Percentiles rank a stretch among this genome's conserved stretches.
Evolutionary conservation across 37 sponge, comb jelly and placozoan genomes (phyloP).

Genomic region (Geodia barretti): DNA sequence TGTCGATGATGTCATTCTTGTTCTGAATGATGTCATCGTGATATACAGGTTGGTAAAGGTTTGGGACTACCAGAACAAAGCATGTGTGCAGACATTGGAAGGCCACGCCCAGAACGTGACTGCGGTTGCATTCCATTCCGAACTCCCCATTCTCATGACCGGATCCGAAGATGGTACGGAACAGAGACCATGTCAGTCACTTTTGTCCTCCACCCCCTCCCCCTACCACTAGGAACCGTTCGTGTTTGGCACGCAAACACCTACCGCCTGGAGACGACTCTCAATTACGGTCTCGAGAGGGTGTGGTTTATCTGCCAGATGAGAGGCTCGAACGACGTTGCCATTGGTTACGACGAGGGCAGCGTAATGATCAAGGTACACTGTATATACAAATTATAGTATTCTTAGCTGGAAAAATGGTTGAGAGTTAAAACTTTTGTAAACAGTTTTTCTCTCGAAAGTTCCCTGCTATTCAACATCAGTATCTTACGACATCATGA

Average conservation of each 20-base stretch:
- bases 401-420: no score
- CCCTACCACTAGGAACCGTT: slow-evolving; percentile 59
- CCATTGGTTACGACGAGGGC: slow-evolving; percentile 97
- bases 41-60: slow-evolving; percentile 78
- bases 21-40: not conserved
- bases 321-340: slow-evolving; percentile 85
- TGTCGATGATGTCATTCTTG: no score
- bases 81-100: slow-evolving; percentile 96
- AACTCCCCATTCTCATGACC: slow-evolving; percentile 92
- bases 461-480: no score
- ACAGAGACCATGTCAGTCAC: not conserved
- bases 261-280: slow-evolving; percentile 95
- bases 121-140: slow-evolving; percentile 91
- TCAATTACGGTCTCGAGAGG: slow-evolving; percentile 98
- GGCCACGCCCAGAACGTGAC: slow-evolving; percentile 98
- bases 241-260: slow-evolving; percentile 94
- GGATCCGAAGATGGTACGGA: slow-evolving; percentile 91
- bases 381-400: no score
- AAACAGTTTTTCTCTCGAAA: no score
- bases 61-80: slow-evolving; percentile 98
- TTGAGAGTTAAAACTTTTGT: no score
- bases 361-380: slow-evolving; percentile 89
- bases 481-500: no score
- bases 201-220: slow-evolving; percentile 1
- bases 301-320: slow-evolving; percentile 87